phyloP scores from a whole-genome alignment of 2,888 invertebrate species.

The Bellardia bayeri region DNA sequence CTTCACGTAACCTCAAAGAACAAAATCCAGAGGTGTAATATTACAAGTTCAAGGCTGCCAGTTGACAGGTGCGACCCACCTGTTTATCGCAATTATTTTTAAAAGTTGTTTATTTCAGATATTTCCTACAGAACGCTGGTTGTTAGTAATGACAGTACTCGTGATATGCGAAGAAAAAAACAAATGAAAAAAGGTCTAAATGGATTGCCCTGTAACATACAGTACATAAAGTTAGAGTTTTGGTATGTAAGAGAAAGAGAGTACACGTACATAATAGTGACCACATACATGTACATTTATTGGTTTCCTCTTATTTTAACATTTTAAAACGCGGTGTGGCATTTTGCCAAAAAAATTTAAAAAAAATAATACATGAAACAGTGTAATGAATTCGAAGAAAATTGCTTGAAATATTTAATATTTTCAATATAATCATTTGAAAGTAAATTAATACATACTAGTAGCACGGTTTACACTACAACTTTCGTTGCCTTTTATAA shows the following conservation, averaged over 20 bases:
- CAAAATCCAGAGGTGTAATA: too few species aligned
- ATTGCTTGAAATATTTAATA: slow-evolving; percentile 16
- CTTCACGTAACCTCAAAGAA: too few species aligned
- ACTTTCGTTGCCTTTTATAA: background rate
- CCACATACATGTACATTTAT: slow-evolving; percentile 71
- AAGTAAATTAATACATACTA: background rate
- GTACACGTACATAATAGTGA: slow-evolving; percentile 40
- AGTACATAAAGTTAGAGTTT: background rate
- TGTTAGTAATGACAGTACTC: too few species aligned
- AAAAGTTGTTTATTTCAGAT: too few species aligned
- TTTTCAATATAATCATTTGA: background rate
- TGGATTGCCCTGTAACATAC: background rate
- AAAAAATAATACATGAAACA: background rate
- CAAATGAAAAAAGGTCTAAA: too few species aligned
- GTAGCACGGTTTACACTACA: background rate
- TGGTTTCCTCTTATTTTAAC: slow-evolving; percentile 69
- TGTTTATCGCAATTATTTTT: too few species aligned
- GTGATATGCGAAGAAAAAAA: too few species aligned
- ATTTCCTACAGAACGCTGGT: too few species aligned
- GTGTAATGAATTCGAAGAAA: slow-evolving; percentile 24
- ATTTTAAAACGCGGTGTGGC: slow-evolving; percentile 64
- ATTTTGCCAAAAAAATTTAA: slow-evolving; percentile 46
- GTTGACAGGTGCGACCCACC: too few species aligned
- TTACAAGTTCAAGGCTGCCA: too few species aligned
- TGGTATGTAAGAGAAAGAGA: background rate